A percentile compares a stretch with the other conserved stretches of the same genome.
These are phyloP conservation scores for Tenrec ecaudatus DNA, from an alignment of 2,113 vertebrate species.

Conservation along the genomic window DNA sequence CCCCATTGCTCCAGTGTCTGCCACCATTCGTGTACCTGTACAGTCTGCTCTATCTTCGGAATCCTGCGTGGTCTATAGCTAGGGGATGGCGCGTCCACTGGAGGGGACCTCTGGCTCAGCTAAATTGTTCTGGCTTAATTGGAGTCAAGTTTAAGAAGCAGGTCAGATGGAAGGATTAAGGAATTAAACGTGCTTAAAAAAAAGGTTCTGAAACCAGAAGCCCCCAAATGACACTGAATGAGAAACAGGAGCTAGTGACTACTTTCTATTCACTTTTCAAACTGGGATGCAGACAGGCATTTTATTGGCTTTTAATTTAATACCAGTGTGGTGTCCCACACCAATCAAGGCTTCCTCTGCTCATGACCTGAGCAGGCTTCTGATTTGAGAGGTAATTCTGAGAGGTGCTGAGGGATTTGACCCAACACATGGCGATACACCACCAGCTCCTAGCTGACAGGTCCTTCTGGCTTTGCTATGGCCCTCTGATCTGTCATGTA, in stretches of 20 bases:
- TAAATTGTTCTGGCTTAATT: background rate
- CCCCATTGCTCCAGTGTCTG: accelerated
- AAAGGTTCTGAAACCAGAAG: slow-evolving; percentile 41
- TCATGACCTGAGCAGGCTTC: background rate
- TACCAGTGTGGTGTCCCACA: slow-evolving; percentile 1
- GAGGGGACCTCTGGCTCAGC: background rate
- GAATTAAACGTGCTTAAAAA: slow-evolving; percentile 41
- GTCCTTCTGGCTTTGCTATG: background rate
- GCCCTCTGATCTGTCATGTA: background rate
- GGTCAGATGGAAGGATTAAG: slow-evolving; percentile 68
- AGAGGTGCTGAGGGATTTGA: background rate
- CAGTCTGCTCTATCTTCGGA: background rate
- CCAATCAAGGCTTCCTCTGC: background rate
- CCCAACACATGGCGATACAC: background rate
- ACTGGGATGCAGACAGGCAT: slow-evolving; percentile 54
- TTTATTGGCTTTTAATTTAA: slow-evolving; percentile 66
- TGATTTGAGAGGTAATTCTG: background rate
- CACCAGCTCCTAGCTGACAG: background rate
- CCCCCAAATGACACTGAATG: slow-evolving; percentile 13
- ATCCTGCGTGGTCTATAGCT: background rate
- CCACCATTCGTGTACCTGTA: background rate
- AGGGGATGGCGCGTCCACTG: accelerated
- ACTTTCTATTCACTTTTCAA: slow-evolving; percentile 62
- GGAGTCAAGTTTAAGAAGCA: background rate
- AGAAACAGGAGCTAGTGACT: slow-evolving; percentile 23